These are phyloP conservation scores for Melanotaenia trifasciata DNA, from an alignment of 2,797 vertebrate genomes.

Conservation along the genomic window DNA sequence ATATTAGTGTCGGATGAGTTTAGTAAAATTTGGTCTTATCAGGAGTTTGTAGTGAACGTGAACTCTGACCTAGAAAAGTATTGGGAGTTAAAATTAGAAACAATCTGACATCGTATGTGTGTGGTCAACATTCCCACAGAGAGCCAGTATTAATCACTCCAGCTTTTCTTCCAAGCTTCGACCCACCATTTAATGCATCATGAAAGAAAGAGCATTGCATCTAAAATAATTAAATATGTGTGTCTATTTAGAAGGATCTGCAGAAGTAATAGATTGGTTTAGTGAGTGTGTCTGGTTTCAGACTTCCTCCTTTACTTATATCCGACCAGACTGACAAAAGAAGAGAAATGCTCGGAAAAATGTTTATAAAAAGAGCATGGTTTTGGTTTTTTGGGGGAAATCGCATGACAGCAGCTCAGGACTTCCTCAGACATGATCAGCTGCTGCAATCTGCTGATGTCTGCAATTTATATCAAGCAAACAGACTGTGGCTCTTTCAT, in stretches of 20 bases:
- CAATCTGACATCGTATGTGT: background rate
- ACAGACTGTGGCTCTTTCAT: slow-evolving; percentile 39
- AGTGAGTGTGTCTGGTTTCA: background rate
- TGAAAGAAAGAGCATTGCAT: background rate
- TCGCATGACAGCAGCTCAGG: slow-evolving; percentile 23
- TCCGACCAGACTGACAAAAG: background rate
- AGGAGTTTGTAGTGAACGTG: background rate
- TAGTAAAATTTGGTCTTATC: slow-evolving; percentile 28
- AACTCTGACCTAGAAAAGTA: background rate
- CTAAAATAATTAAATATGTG: background rate
- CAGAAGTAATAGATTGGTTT: slow-evolving; percentile 13
- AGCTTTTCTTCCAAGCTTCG: no score
- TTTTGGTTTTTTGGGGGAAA: slow-evolving; percentile 35
- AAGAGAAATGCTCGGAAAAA: background rate
- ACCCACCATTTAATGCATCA: background rate
- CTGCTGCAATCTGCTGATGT: slow-evolving; percentile 41
- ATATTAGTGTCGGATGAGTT: background rate
- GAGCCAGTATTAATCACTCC: no score
- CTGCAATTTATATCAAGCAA: slow-evolving; percentile 18
- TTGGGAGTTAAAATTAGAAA: no score
- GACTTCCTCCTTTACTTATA: slow-evolving; percentile 46
- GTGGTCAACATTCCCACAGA: background rate
- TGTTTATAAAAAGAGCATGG: slow-evolving; percentile 14
- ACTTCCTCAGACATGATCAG: slow-evolving; percentile 46
- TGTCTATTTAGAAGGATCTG: background rate